Evolutionary conservation across 2,888 invertebrate genomes (phyloP).

Genomic region (Acrocera orbiculus): DNA sequence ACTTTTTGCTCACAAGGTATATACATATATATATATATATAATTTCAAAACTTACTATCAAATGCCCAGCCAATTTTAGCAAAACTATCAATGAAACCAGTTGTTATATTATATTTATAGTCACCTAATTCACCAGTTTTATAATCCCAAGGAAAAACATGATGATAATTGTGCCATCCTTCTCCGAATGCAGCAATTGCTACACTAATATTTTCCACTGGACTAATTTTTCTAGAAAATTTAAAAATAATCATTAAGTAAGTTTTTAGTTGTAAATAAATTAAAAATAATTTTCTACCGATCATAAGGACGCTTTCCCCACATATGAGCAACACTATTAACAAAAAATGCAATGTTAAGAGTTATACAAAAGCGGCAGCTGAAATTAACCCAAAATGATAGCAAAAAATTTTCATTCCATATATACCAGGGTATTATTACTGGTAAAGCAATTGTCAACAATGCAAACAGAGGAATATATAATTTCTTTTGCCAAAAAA

Average conservation of each 20-base stretch:
- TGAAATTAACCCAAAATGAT: conserved; percentile 70
- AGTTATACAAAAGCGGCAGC: conserved; percentile 64
- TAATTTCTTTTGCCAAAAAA: conserved; percentile 59
- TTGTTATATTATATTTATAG: conserved; percentile 51
- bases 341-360: conserved; percentile 87
- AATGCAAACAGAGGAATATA: conserved; percentile 55
- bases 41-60: conserved; percentile 37
- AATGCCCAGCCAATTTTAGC: conserved; percentile 67
- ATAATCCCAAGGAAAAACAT: conserved; percentile 54
- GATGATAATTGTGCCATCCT: conserved; percentile 74
- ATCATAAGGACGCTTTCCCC: conserved; percentile 86
- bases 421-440: conserved; percentile 58
- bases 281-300: conserved; percentile 34
- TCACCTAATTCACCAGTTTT: conserved; percentile 48
- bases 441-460: conserved; percentile 49
- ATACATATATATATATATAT: background rate
- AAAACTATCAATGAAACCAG: conserved; percentile 62
- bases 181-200: conserved; percentile 62
- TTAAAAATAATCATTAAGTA: conserved; percentile 3
- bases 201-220: conserved; percentile 53
- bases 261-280: background rate
- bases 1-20: too few species aligned
- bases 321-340: conserved; percentile 89
- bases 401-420: conserved; percentile 67
- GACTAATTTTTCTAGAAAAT: conserved; percentile 44